Conservation (phyloP, 2,113 vertebrate genomes). For the Rissa tridactyla region DNA sequence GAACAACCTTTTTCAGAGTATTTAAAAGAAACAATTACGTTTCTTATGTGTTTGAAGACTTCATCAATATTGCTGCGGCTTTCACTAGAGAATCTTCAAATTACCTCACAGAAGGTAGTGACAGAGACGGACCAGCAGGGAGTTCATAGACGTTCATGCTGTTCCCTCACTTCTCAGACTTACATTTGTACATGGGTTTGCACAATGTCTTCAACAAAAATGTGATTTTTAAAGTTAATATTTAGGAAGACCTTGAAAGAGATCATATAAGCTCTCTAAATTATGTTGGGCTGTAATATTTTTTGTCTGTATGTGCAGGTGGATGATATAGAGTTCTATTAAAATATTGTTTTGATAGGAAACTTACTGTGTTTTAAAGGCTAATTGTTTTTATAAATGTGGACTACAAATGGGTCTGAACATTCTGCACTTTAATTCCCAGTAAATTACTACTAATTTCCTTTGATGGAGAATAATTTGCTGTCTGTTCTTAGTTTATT, state of each 20-base stretch:
- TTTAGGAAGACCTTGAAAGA: background rate
- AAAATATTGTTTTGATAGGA: background rate
- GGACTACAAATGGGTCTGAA: background rate
- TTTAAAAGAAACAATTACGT: background rate
- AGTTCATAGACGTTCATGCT: background rate
- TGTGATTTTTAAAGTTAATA: background rate
- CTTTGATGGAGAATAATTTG: background rate
- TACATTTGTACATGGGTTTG: background rate
- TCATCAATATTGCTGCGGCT: background rate
- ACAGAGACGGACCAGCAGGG: background rate
- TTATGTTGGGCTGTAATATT: background rate
- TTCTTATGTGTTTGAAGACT: background rate
- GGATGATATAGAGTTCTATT: background rate
- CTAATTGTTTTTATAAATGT: background rate
- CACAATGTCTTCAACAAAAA: background rate
- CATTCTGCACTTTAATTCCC: background rate
- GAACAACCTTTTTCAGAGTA: background rate
- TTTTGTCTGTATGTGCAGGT: background rate
- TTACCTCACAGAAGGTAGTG: background rate
- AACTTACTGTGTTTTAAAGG: background rate
- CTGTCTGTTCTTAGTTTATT: background rate
- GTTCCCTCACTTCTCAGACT: background rate
- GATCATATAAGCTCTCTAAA: background rate
- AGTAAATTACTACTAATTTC: background rate
- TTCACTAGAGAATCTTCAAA: background rate